phyloP scores from a whole-genome alignment of 2,888 invertebrate genomes.

The Hirudinaria manillensis region DNA sequence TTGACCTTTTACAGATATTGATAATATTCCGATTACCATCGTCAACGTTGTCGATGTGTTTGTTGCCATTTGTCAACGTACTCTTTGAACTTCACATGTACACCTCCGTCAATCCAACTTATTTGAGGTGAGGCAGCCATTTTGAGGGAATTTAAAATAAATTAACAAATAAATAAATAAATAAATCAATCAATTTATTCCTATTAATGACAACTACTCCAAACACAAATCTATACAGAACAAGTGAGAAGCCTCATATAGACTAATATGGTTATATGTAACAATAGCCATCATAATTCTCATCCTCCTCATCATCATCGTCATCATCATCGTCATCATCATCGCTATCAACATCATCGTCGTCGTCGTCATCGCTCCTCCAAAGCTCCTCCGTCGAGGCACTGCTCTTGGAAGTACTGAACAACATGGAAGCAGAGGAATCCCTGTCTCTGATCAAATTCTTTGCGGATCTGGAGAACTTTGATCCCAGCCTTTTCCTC shows the following conservation, averaged over 20 bases:
- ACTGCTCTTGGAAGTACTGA: neutral
- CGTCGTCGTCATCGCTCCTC: no score
- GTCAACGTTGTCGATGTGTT: neutral
- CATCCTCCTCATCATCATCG: no score
- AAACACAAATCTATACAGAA: no score
- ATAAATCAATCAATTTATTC: neutral
- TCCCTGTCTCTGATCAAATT: neutral
- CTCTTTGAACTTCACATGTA: slow-evolving; percentile 13
- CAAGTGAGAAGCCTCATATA: no score
- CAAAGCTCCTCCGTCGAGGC: slow-evolving; percentile 6
- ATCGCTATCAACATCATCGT: no score
- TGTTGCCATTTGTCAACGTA: slow-evolving; percentile 3
- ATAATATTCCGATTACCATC: neutral
- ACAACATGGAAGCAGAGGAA: neutral
- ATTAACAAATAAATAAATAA: neutral
- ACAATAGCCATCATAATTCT: no score
- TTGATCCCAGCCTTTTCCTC: neutral
- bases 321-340: no score
- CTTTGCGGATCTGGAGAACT: neutral
- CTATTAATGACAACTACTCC: no score
- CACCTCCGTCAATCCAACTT: neutral
- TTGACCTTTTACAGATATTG: slow-evolving; percentile 1
- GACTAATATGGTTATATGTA: no score
- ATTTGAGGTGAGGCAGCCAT: neutral
- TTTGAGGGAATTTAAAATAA: neutral